Conservation (phyloP, 2,888 invertebrate genomes). For the Magallana nippona region DNA sequence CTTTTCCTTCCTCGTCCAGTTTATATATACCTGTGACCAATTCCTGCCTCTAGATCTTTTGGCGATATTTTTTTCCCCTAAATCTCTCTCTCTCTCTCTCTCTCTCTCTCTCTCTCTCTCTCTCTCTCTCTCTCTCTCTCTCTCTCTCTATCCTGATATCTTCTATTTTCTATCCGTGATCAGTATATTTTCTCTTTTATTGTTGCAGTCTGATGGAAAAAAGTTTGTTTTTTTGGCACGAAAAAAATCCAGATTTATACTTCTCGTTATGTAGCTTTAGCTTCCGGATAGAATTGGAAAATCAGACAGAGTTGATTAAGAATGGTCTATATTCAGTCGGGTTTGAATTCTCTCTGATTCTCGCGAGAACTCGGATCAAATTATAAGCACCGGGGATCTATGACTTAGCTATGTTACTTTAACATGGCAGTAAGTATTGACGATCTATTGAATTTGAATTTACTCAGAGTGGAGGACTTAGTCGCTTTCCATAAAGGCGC, state of each 20-base stretch:
- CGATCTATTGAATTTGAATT: background rate
- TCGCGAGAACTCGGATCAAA: slow-evolving; percentile 7
- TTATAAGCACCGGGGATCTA: background rate
- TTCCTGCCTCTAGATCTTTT: background rate
- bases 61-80: background rate
- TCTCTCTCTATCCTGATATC: too few relatives aligned
- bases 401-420: background rate
- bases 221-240: slow-evolving; percentile 1
- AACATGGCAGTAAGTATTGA: slow-evolving; percentile 14
- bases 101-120: too few relatives aligned
- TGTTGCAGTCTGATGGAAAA: background rate
- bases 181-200: background rate
- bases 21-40: too few relatives aligned
- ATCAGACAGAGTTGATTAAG: too few relatives aligned
- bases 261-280: too few relatives aligned
- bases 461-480: background rate
- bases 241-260: background rate
- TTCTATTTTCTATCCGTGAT: too few relatives aligned
- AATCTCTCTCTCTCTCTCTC: too few relatives aligned
- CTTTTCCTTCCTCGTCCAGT: too few relatives aligned
- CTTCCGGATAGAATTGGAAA: too few relatives aligned
- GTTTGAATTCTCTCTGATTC: background rate
- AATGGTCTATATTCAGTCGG: too few relatives aligned
- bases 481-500: background rate
- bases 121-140: too few relatives aligned